Conservation (phyloP, 2,888 invertebrate species). For the Nemurella pictetii region DNA sequence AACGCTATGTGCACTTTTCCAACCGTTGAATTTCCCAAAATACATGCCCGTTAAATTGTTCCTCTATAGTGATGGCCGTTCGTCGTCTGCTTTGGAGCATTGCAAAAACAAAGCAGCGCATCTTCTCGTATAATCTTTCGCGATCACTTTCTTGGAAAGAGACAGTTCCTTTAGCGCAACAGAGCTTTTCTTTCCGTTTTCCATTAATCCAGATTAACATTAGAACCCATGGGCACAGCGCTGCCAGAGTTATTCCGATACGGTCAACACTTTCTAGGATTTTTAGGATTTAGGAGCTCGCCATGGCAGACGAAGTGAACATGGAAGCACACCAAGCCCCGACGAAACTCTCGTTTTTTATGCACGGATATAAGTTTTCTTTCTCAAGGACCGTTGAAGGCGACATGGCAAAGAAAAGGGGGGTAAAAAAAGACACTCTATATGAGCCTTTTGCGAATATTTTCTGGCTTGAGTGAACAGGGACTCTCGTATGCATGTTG, state of each 20-base stretch:
- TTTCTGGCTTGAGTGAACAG: background rate
- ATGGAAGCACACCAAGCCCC: background rate
- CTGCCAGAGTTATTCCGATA: background rate
- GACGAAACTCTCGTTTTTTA: background rate
- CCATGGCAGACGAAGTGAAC: background rate
- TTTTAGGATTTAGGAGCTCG: background rate
- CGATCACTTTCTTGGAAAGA: background rate
- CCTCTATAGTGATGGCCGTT: background rate
- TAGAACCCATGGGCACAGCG: background rate
- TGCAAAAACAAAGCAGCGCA: background rate
- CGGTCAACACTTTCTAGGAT: background rate
- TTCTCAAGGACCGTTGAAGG: background rate
- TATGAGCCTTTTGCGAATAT: background rate
- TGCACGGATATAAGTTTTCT: background rate
- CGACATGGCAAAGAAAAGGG: background rate
- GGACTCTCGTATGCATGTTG: background rate
- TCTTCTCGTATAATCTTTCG: background rate
- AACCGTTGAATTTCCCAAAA: background rate
- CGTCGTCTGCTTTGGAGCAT: background rate
- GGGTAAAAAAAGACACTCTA: background rate
- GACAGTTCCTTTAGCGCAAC: background rate
- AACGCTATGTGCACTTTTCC: background rate
- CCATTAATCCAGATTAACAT: background rate
- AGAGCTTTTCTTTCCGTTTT: background rate
- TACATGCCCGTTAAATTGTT: no score